These are phyloP conservation scores for Brachionus plicatilis DNA, from an alignment of 1,140 invertebrate genomes.

Conservation along the genomic window DNA sequence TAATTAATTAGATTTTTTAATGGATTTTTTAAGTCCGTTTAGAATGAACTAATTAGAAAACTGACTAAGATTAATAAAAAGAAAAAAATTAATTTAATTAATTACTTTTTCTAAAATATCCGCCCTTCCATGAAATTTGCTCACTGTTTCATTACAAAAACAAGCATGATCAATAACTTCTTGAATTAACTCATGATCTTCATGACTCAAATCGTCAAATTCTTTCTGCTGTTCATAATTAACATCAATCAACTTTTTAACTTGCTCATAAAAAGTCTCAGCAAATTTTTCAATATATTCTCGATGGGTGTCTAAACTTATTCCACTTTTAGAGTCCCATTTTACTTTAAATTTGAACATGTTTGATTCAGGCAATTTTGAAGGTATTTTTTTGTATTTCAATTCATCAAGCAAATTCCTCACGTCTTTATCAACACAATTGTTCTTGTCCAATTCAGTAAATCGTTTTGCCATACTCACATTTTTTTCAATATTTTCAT, in stretches of 20 bases:
- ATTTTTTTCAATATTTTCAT: conserved; percentile 1
- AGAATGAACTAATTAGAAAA: too few species aligned
- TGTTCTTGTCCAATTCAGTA: background rate
- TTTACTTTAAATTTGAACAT: conserved; percentile 40
- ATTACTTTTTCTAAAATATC: background rate
- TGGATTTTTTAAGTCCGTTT: too few species aligned
- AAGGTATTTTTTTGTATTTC: conserved; percentile 39
- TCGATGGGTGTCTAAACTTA: background rate
- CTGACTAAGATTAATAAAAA: too few species aligned
- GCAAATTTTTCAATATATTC: conserved; percentile 32
- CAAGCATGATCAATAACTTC: conserved; percentile 40
- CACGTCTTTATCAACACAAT: background rate
- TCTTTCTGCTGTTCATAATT: background rate
- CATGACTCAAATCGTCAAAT: background rate
- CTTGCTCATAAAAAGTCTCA: conserved; percentile 10
- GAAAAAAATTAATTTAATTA: too few species aligned
- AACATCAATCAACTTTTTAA: conserved; percentile 13
- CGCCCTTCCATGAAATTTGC: conserved; percentile 38
- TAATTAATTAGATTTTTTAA: too few species aligned
- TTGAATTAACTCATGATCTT: background rate
- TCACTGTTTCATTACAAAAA: conserved; percentile 29
- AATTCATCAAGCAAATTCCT: conserved; percentile 25
- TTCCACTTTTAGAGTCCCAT: background rate
- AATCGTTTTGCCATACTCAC: conserved; percentile 60
- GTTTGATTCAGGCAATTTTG: background rate